Percentiles rank a stretch among this genome's conserved stretches.
Conservation (phyloP, 1,140 invertebrate species). For the Cepaea nemoralis region DNA sequence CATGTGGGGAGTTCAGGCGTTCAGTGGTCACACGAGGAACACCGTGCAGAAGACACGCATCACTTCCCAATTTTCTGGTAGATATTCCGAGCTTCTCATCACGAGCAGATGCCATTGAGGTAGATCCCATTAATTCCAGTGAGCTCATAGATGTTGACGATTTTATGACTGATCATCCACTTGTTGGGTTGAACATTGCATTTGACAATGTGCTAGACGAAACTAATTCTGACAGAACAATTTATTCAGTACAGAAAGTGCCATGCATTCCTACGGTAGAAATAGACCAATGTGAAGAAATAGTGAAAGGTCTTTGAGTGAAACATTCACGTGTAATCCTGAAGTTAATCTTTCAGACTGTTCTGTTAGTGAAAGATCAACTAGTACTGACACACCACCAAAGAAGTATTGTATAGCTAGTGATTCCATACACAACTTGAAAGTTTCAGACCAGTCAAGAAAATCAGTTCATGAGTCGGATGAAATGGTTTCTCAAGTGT, state of each 20-base stretch:
- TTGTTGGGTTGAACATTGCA: neutral
- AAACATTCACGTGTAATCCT: no score
- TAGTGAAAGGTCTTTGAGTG: no score
- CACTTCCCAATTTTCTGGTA: neutral
- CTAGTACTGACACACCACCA: no score
- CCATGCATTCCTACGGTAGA: neutral
- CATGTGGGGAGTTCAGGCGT: neutral
- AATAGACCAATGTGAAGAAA: neutral
- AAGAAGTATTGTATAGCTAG: no score
- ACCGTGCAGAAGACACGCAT: neutral
- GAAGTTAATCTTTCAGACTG: no score
- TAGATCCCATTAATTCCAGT: neutral
- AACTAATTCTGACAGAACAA: neutral
- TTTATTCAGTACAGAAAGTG: neutral
- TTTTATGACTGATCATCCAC: neutral
- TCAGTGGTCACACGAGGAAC: no score
- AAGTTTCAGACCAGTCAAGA: no score
- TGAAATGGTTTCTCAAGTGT: no score
- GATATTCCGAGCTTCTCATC: neutral
- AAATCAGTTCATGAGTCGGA: no score
- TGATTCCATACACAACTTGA: no score
- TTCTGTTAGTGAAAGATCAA: no score
- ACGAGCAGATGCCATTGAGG: no score
- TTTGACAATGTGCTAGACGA: neutral
- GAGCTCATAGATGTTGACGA: neutral